Evolutionary conservation across 2,113 vertebrate genomes (phyloP), one percentile per base, ranked within the genome.

Genomic region (Romanogobio albipinnatus): DNA sequence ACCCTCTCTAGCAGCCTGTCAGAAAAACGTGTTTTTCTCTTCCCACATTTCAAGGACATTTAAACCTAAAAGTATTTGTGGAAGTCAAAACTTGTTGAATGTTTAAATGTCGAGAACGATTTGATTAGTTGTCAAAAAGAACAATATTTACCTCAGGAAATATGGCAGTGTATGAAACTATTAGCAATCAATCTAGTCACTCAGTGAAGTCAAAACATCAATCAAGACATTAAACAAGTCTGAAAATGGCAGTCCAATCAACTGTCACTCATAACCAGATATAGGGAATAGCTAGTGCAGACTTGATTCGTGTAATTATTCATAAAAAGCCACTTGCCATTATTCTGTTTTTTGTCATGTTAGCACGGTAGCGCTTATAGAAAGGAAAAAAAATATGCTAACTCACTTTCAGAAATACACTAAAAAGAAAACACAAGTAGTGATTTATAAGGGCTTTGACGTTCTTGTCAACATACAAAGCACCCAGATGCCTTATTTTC

Each of bases 291-390:
- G 29, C 39, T 80, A 19, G 62, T 51, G 26, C 10, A 26, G 5
- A 29, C 29, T 68, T 81, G 79, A 53, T 22, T 81, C 53, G 15
- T 53, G 9, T n/a, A 68, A 68, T 68, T 68, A 36, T 68, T 68
- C 10, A 51, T 66, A n/a, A 64, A 80, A 26, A 68, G 43, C 43
- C 36, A 2, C 9, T 66, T 13, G 24, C 15, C 24, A 64, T 81
- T 29, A 45, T 49, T 43, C 14, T 8, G 24, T 81, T 26, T 26
- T 29, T 43, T 47, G 24, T 9, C 43, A 2, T 8, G 73, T 59
- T 24, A 79, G 56, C 22, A 26, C n/a, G 3, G 10, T 61, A 79
- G 76, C 4, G 22, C 29, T 39, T 56, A 19, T 36, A 58, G 8
- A 36, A 56, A 58, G 15, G 22, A 22, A 39, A 7, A 47, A 45